Base-by-base conservation (phyloP, 64 coral and sea anemone species). In the Montipora efflorescens region DNA sequence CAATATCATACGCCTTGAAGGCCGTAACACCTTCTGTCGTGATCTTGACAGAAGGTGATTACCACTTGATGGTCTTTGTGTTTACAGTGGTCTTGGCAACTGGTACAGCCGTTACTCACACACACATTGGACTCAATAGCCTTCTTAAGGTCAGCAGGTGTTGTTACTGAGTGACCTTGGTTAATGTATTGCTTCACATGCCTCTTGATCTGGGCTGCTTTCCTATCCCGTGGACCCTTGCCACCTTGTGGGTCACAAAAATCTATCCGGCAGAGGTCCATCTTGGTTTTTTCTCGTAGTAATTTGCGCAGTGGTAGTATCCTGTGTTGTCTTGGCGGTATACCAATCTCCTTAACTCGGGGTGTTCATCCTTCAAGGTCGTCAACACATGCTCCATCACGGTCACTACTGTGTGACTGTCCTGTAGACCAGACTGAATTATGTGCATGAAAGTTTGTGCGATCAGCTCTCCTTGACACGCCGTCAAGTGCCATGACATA, bases 181-280 rank as follows among this genome's bases (percentile, higher is more conserved):
- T 89, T 89, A 75, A 66, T 89, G 19, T 77, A 89, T 45, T 77
- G 57, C 15, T 58, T 89, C 44, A 78, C 87, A 36, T 89, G 75
- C 25, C 2, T 46, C 76, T 89, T 89, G 14, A 89, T 59, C 11
- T 75, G 50, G 5, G 87, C 75, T 57, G 87, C 87, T 77, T 77
- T 77, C 47, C 87, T 70, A 13, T 88, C 86, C 58, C 53, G 5
- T 57, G 4, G 53, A 57, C 53, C 53, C 53, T 57, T 57, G 53
- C 53, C 53, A 57, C 53, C 53, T 11, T 57, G 53, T 11, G 53
- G 53, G 67, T 71, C 67, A 71, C 67, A 19, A 14, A 71, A 71
- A 71, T 71, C 67, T 5, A 71, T 71, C 67, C 0, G 67, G 67
- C 20, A 71, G 0, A 71, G 67, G 20, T 71, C 67, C 15, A 71